Conservation (phyloP, 2,797 vertebrate genomes). For the Malacoraja senta region DNA sequence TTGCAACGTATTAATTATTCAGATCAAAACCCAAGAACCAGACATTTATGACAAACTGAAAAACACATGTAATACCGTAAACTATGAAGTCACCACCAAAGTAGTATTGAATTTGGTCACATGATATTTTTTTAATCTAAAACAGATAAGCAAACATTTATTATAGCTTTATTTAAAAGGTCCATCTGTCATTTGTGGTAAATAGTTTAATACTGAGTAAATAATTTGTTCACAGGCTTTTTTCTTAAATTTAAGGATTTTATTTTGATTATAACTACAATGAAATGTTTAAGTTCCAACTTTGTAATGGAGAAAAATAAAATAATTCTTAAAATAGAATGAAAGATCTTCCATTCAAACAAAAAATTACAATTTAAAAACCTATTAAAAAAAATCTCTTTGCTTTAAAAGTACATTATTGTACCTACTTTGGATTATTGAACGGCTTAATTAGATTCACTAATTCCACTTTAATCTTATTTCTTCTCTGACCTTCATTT, state of each 20-base stretch:
- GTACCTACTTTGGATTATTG: not conserved
- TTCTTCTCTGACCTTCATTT: not conserved
- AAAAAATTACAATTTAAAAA: not conserved
- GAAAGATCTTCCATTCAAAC: not conserved
- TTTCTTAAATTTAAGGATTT: constrained; percentile 3
- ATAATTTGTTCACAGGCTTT: not conserved
- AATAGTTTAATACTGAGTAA: not conserved
- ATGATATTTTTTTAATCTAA: not conserved
- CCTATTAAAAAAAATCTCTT: too few species aligned
- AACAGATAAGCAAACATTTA: not conserved
- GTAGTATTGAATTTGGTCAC: not conserved
- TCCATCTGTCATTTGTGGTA: not conserved
- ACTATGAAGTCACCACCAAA: not conserved
- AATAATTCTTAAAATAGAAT: not conserved
- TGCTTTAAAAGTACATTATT: not conserved
- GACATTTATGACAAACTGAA: not conserved
- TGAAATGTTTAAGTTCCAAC: not conserved
- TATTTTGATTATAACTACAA: not conserved
- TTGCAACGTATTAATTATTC: constrained; percentile 5
- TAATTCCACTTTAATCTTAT: not conserved
- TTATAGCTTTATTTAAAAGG: not conserved
- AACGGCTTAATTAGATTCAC: not conserved
- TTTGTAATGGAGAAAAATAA: not conserved
- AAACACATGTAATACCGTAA: not conserved
- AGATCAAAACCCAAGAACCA: not conserved